Evolutionary conservation across 2,888 invertebrate species (phyloP).

Genomic region (Tinea pellionella): DNA sequence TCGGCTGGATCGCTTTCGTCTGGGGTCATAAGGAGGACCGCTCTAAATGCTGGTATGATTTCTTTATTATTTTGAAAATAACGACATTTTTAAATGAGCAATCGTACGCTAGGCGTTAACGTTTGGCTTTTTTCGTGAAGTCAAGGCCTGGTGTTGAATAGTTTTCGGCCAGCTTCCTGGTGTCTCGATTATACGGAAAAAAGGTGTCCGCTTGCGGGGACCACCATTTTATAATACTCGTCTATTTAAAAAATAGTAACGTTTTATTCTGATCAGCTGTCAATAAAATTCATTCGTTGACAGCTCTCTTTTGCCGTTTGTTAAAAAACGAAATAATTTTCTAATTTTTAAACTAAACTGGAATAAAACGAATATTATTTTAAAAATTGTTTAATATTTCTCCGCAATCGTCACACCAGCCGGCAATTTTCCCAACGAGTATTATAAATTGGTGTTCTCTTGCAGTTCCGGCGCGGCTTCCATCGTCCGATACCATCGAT

Average conservation of each 20-base stretch:
- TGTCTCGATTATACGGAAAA: not conserved
- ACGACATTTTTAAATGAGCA: not conserved
- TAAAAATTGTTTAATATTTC: not conserved
- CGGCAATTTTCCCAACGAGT: not conserved
- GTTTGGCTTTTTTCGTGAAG: not conserved
- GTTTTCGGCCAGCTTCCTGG: not conserved
- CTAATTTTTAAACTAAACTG: no score
- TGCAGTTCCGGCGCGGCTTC: not conserved
- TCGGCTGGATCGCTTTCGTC: not conserved
- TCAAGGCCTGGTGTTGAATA: not conserved
- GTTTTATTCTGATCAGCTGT: not conserved
- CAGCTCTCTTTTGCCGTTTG: not conserved
- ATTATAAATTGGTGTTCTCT: slow-evolving; percentile 6
- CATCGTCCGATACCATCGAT: not conserved
- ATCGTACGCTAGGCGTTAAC: not conserved
- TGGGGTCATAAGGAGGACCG: not conserved
- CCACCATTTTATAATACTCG: slow-evolving; percentile 2
- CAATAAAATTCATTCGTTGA: not conserved
- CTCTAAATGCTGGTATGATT: not conserved
- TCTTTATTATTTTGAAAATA: no score
- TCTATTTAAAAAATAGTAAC: not conserved
- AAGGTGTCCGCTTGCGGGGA: not conserved
- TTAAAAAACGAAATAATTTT: no score
- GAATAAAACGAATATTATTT: not conserved
- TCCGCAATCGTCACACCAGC: slow-evolving; percentile 6